Conservation (phyloP, 2,113 vertebrate genomes). For the Cavia porcellus region DNA sequence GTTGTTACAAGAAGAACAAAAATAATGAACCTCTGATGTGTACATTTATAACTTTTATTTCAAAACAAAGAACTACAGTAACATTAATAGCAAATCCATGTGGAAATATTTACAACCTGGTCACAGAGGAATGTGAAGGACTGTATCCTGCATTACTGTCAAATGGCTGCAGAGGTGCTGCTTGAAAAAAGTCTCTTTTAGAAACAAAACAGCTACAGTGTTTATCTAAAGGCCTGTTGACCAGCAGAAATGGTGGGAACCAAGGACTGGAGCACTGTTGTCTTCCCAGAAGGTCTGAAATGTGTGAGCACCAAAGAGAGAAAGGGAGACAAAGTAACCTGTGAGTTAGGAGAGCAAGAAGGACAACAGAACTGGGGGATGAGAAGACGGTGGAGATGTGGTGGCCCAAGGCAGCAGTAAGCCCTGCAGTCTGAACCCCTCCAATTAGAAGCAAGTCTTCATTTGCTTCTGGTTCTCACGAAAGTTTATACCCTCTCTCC, state of each 20-base stretch:
- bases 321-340: not conserved
- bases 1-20: not conserved
- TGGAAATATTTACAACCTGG: constrained; percentile 73
- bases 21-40: not conserved
- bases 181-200: not conserved
- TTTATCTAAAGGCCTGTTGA: too few species aligned
- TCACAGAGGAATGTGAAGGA: not conserved
- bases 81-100: constrained; percentile 86
- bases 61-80: constrained; percentile 85
- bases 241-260: not conserved
- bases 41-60: constrained; percentile 85
- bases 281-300: not conserved
- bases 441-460: not conserved
- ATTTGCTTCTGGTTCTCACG: not conserved
- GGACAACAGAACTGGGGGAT: too few species aligned
- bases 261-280: not conserved
- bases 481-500: not conserved
- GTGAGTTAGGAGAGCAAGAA: too few species aligned
- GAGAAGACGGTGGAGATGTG: not conserved
- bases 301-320: not conserved
- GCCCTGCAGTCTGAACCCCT: not conserved
- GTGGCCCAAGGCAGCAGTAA: not conserved
- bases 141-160: not conserved
- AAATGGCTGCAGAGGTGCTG: not conserved
- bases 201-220: not conserved